Conservation (phyloP, 2,113 vertebrate species). For the Aphyosemion australe region DNA sequence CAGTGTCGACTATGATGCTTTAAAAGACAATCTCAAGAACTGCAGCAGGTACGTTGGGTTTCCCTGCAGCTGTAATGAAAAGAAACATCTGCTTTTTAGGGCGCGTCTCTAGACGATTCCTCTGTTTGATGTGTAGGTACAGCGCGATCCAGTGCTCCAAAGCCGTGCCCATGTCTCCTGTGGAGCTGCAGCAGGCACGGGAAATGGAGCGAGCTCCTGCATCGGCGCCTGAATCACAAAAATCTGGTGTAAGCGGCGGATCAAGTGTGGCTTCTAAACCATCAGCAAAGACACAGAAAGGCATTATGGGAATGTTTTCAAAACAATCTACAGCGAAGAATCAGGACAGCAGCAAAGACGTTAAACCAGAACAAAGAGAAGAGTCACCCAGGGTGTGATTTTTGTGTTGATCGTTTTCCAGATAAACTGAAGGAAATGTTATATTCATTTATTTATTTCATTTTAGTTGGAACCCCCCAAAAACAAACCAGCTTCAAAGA, state of each 20-base stretch:
- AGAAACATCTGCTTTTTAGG: not conserved
- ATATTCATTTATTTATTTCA: not conserved
- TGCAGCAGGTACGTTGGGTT: conserved; percentile 84
- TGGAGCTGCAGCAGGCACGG: conserved; percentile 65
- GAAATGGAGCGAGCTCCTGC: conserved; percentile 24
- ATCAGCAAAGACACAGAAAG: conserved; percentile 78
- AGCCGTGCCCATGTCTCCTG: conserved; percentile 75
- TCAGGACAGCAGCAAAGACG: conserved; percentile 78
- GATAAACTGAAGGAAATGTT: too few species aligned
- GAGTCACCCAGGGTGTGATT: conserved; percentile 72
- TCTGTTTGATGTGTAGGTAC: conserved; percentile 75
- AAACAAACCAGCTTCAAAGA: conserved; percentile 81
- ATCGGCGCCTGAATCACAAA: not conserved
- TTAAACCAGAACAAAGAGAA: conserved; percentile 82
- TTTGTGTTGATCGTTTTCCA: not conserved
- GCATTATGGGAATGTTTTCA: conserved; percentile 94
- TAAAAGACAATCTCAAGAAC: conserved; percentile 90
- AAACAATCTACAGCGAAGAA: conserved; percentile 77
- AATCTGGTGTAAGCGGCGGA: conserved; percentile 69
- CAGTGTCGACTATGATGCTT: conserved; percentile 91
- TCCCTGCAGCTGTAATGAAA: not conserved
- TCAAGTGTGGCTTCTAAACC: conserved; percentile 63
- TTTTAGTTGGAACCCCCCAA: conserved; percentile 79
- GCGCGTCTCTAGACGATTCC: not conserved
- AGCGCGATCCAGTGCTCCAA: conserved; percentile 87